A percentile compares a stretch with the other conserved stretches of the same genome.
phyloP scores from a whole-genome alignment of 2,797 vertebrate species.

The Spea hammondii region DNA sequence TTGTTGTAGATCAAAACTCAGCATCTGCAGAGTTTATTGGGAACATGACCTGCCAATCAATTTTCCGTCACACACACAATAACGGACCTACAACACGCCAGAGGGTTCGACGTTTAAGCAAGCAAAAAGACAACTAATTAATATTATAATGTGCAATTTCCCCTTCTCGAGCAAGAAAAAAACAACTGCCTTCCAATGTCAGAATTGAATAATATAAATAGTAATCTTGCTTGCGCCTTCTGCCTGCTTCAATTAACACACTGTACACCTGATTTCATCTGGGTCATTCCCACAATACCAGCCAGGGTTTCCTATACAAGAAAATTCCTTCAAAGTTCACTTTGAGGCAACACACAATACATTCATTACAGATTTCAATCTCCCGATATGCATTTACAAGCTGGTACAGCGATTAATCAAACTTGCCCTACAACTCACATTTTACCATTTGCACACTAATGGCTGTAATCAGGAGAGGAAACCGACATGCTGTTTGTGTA shows the following conservation, averaged over 20 bases:
- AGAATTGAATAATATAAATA: constrained; percentile 22
- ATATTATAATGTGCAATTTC: too few relatives aligned
- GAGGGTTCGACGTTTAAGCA: too few relatives aligned
- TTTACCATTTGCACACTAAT: constrained; percentile 39
- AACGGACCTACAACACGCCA: too few relatives aligned
- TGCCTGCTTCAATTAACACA: constrained; percentile 24
- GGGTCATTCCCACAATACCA: constrained; percentile 18
- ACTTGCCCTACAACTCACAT: constrained; percentile 23
- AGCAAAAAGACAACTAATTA: too few relatives aligned
- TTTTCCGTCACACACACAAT: too few relatives aligned
- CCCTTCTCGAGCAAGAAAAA: too few relatives aligned
- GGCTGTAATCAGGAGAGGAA: constrained; percentile 41
- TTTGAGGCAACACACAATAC: constrained; percentile 6
- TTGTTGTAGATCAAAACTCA: too few relatives aligned
- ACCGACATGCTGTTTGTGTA: background rate
- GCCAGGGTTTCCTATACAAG: constrained; percentile 10
- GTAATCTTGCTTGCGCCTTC: constrained; percentile 1
- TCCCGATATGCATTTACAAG: constrained; percentile 26
- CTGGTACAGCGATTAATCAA: constrained; percentile 41
- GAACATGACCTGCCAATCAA: too few relatives aligned
- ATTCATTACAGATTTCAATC: constrained; percentile 39
- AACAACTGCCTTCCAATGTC: background rate
- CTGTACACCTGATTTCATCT: constrained; percentile 30
- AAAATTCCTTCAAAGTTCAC: constrained; percentile 40
- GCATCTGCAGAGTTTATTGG: too few relatives aligned